Conservation (phyloP, 2,113 vertebrate genomes). For the Amblyornis subalaris region DNA sequence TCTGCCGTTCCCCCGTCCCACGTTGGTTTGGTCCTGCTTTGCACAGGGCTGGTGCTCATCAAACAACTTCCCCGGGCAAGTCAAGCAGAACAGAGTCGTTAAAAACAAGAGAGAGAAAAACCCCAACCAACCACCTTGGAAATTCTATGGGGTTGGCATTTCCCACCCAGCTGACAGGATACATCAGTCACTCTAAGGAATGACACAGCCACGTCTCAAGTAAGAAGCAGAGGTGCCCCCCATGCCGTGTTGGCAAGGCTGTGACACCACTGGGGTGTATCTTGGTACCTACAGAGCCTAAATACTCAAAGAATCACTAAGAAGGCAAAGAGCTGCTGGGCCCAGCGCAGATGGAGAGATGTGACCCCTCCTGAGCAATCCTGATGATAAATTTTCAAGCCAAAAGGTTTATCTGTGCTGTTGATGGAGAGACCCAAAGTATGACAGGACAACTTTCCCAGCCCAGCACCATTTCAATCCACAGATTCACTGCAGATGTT, state of each 20-base stretch:
- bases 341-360: background rate
- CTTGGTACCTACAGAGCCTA: background rate
- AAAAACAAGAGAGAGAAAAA: background rate
- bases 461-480: background rate
- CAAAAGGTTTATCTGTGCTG: background rate
- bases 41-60: background rate
- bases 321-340: background rate
- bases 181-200: background rate
- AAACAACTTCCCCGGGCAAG: background rate
- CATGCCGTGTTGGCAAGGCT: fast-evolving
- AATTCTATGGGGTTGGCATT: background rate
- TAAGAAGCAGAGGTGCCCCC: background rate
- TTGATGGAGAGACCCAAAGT: background rate
- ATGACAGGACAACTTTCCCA: background rate
- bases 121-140: background rate
- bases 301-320: background rate
- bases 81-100: background rate
- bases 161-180: background rate
- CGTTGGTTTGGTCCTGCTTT: fast-evolving
- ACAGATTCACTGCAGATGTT: background rate
- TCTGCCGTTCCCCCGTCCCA: background rate
- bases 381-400: background rate
- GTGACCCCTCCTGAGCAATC: background rate
- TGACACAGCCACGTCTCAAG: background rate
- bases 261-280: background rate